Conservation (phyloP, 2,888 invertebrate species). For the Hermodice carunculata region DNA sequence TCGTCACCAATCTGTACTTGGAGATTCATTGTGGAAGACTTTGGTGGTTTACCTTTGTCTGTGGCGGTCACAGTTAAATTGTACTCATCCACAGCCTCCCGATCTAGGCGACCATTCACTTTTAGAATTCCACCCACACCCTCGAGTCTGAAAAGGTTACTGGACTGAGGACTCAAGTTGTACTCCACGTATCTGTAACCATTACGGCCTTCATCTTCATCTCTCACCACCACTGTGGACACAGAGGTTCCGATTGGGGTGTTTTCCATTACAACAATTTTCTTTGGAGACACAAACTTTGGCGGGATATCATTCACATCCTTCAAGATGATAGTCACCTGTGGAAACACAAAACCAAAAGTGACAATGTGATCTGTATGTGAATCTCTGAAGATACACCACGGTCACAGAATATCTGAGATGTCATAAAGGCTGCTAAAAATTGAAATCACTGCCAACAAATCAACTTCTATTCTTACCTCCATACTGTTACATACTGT, state of each 20-base stretch:
- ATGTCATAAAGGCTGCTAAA: no score
- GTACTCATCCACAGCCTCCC: slow-evolving; percentile 69
- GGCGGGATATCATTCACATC: slow-evolving; percentile 82
- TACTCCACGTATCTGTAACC: slow-evolving; percentile 82
- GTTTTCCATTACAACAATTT: slow-evolving; percentile 76
- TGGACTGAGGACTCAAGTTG: slow-evolving; percentile 72
- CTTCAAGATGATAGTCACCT: slow-evolving; percentile 33
- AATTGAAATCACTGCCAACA: no score
- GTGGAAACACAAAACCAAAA: slow-evolving; percentile 6
- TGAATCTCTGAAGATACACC: no score
- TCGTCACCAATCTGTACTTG: slow-evolving; percentile 52
- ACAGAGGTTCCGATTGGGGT: slow-evolving; percentile 85
- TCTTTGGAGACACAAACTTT: slow-evolving; percentile 83
- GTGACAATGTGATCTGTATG: no score
- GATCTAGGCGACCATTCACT: slow-evolving; percentile 87
- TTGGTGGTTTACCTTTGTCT: slow-evolving; percentile 53
- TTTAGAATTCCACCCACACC: slow-evolving; percentile 88
- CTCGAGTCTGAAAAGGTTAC: slow-evolving; percentile 82
- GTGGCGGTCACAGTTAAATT: slow-evolving; percentile 52
- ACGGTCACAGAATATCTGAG: no score
- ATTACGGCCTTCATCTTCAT: slow-evolving; percentile 85
- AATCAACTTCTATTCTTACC: no score
- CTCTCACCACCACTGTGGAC: slow-evolving; percentile 87
- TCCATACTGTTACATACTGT: no score
- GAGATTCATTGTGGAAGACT: slow-evolving; percentile 43